phyloP scores from a whole-genome alignment of 2,797 vertebrate species.

The Serranus cabrilla region DNA sequence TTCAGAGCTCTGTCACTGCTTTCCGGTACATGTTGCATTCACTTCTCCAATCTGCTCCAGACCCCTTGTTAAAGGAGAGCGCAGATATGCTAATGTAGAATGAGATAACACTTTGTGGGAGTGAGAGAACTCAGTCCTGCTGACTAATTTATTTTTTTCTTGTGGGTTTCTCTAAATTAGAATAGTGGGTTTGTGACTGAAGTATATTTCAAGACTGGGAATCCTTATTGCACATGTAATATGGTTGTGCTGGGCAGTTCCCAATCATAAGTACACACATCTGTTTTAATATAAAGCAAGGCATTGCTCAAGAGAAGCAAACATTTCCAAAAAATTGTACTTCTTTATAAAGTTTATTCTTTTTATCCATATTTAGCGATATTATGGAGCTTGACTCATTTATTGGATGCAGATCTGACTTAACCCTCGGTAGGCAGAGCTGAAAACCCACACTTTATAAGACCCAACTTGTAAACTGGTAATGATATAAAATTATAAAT shows the following conservation, averaged over 20 bases:
- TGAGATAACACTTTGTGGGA: slow-evolving; percentile 56
- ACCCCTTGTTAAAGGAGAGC: slow-evolving; percentile 42
- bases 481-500: neutral
- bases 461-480: neutral
- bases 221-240: neutral
- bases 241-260: slow-evolving; percentile 3
- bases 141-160: slow-evolving; percentile 28
- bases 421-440: neutral
- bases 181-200: slow-evolving; percentile 12
- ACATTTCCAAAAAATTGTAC: neutral
- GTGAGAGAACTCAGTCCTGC: slow-evolving; percentile 46
- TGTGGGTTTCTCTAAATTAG: neutral
- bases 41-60: slow-evolving; percentile 57
- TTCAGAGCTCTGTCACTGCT: slow-evolving; percentile 55
- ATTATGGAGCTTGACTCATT: neutral
- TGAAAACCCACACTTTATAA: neutral
- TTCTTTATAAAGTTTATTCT: slow-evolving; percentile 2
- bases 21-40: slow-evolving; percentile 66
- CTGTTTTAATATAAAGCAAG: neutral
- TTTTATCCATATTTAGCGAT: neutral
- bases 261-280: neutral
- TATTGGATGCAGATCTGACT: slow-evolving; percentile 8
- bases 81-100: slow-evolving; percentile 56
- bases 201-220: slow-evolving; percentile 2
- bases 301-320: neutral